Percentiles rank a stretch among this genome's conserved stretches.
Evolutionary conservation across 2,888 invertebrate genomes (phyloP).

Genomic region (Minunthozetes semirufus): DNA sequence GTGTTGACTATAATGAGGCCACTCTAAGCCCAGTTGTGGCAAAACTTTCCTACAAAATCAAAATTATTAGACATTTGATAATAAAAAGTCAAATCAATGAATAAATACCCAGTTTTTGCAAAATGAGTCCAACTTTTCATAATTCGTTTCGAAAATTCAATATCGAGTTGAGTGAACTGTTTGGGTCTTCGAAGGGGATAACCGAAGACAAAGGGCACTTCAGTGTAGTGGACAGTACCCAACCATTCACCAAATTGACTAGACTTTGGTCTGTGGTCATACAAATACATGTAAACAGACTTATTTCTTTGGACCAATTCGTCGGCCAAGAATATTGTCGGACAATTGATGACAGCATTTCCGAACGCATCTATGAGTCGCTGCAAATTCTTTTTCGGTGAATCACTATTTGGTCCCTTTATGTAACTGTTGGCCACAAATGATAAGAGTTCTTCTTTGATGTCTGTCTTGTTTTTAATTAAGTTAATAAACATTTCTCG

Average conservation of each 20-base stretch:
- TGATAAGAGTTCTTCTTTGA: neutral
- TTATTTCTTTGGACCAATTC: slow-evolving; percentile 7
- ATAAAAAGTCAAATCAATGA: neutral
- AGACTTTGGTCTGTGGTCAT: slow-evolving; percentile 33
- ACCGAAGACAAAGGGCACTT: slow-evolving; percentile 90
- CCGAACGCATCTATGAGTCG: neutral
- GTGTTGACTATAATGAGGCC: too few relatives aligned
- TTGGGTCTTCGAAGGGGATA: slow-evolving; percentile 60
- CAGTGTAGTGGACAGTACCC: slow-evolving; percentile 90
- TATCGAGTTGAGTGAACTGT: slow-evolving; percentile 53
- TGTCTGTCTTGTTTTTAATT: slow-evolving; percentile 5
- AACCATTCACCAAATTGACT: slow-evolving; percentile 84
- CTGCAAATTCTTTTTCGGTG: neutral
- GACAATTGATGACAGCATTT: slow-evolving; percentile 32
- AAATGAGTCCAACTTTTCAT: slow-evolving; percentile 96
- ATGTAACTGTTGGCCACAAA: neutral
- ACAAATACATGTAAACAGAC: slow-evolving; percentile 34
- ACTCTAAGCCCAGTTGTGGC: too few relatives aligned
- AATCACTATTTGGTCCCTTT: neutral
- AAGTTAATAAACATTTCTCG: neutral
- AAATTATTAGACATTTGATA: too few relatives aligned
- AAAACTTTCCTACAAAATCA: too few relatives aligned
- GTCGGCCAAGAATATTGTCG: slow-evolving; percentile 28
- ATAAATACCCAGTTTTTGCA: slow-evolving; percentile 76
- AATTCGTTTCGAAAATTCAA: slow-evolving; percentile 72